Base-by-base conservation (phyloP, 1,140 invertebrate species). In the Ylistrum balloti region DNA sequence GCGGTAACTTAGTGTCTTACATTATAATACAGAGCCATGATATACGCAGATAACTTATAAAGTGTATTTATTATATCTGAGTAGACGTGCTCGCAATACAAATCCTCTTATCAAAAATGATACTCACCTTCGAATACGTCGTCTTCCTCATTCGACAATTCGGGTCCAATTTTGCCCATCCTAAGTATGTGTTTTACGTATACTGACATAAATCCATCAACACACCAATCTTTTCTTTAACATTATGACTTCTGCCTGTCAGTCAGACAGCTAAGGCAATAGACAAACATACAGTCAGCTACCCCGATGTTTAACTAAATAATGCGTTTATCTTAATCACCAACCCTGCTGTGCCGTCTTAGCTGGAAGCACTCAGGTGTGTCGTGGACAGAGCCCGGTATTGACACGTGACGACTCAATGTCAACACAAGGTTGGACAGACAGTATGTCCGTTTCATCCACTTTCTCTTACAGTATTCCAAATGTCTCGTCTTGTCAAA, bases 121-220 rank as follows among this genome's bases (percentile, higher is more conserved):
- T n/a, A 74, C 56, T 74, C 17, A 74, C 56, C 56, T 74, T 74
- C 56, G 28, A 74, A 74, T 28, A 74, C 56, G 28, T 74, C 56
- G 28, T 74, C 56, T 11, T 74, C 56, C 22, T 74, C 56, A 28
- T 74, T 74, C 28, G 56, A 74, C 15, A 74, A 74, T 74, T 74
- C 56, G 56, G 56, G 56, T 74, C 56, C 56, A 74, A 74, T 74
- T 74, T 74, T 74, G 22, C 56, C 56, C 56, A 74, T 74, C 28
- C 17, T 74, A 74, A 74, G 17, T 74, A 74, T 74, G 9, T 74
- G 56, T 74, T 28, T 74, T 17, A 74, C 56, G 56, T 74, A 74
- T 5, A 17, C 56, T 9, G 56, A 74, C 56, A 74, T 74, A 74
- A 5, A 74, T 74, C 56, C 56, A 74, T 74, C n/a, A 74, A 38